phyloP scores from a whole-genome alignment of 2,888 invertebrate species.

The Lasioglossum morio region DNA sequence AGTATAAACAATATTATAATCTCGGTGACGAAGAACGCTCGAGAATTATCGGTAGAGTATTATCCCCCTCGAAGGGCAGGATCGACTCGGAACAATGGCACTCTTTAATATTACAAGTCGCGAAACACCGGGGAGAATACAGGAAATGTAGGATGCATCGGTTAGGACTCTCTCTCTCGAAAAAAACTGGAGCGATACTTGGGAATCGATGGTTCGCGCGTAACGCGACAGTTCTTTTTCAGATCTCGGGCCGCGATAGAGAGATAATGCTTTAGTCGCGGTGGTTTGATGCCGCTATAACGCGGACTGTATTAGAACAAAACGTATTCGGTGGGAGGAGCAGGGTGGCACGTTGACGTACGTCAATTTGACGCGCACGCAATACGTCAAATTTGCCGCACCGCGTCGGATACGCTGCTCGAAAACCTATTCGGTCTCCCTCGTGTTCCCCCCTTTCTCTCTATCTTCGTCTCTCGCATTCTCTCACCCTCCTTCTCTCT shows the following conservation, averaged over 20 bases:
- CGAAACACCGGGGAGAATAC: neutral
- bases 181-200: neutral
- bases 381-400: constrained; percentile 64
- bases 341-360: constrained; percentile 56
- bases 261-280: constrained; percentile 40
- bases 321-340: constrained; percentile 51
- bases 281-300: constrained; percentile 51
- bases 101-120: too few species aligned
- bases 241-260: constrained; percentile 41
- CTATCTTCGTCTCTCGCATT: neutral
- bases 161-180: constrained; percentile 1
- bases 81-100: neutral
- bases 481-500: neutral
- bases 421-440: constrained; percentile 27
- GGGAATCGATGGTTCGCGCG: neutral
- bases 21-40: neutral
- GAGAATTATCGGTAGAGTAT: neutral
- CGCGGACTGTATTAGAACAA: constrained; percentile 61
- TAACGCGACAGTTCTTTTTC: constrained; percentile 11
- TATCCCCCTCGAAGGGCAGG: neutral
- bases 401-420: constrained; percentile 52
- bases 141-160: neutral
- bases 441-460: neutral
- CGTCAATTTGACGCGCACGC: constrained; percentile 65
- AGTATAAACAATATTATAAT: too few species aligned